These are phyloP conservation scores for Hippocampus mohnikei DNA, from an alignment of 2,113 vertebrate species.

Conservation along the genomic window DNA sequence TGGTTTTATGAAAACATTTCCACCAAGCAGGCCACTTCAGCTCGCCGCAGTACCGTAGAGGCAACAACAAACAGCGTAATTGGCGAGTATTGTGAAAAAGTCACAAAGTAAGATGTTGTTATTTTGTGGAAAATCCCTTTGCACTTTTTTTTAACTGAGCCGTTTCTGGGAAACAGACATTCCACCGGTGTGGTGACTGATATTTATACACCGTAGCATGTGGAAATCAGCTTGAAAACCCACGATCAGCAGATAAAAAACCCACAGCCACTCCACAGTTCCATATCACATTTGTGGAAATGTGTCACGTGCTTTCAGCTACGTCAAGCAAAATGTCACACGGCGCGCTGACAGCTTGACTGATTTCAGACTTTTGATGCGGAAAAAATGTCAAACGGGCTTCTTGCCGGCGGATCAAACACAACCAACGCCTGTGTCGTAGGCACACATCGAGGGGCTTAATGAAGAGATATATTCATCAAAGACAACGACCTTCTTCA, in stretches of 20 bases:
- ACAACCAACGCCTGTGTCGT: slow-evolving; percentile 9
- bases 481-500: slow-evolving; percentile 84
- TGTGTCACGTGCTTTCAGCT: slow-evolving; percentile 6
- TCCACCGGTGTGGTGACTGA: slow-evolving; percentile 19
- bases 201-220: slow-evolving; percentile 2
- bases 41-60: too few species aligned
- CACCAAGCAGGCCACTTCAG: too few species aligned
- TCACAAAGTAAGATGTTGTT: background rate
- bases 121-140: background rate
- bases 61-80: too few species aligned
- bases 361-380: background rate
- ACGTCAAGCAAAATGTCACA: slow-evolving; percentile 17
- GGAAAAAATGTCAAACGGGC: background rate
- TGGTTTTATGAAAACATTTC: too few species aligned
- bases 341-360: slow-evolving; percentile 7
- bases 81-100: background rate
- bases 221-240: slow-evolving; percentile 11
- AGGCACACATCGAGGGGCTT: background rate
- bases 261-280: slow-evolving; percentile 6
- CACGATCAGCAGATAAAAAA: slow-evolving; percentile 15
- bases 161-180: background rate
- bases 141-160: background rate
- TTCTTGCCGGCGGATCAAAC: slow-evolving; percentile 11
- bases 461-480: background rate
- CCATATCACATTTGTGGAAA: background rate